phyloP scores from a whole-genome alignment of 1,140 invertebrate genomes.

The Lucilia sericata region DNA sequence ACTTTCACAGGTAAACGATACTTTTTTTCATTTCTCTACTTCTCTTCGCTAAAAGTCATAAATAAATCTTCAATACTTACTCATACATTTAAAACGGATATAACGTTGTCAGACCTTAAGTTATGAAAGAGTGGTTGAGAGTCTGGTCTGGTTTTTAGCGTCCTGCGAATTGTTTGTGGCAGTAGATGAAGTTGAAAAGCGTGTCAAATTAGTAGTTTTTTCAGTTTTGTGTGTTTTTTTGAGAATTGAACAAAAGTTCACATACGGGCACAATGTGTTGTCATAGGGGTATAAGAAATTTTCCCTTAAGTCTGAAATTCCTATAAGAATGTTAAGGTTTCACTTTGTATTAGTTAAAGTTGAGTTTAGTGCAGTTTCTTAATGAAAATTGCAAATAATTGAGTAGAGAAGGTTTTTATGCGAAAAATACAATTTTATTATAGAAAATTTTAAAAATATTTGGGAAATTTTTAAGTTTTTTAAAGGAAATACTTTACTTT shows the following conservation, averaged over 20 bases:
- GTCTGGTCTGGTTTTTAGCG: neutral
- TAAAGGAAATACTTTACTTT: too few species aligned
- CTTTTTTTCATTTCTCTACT: neutral
- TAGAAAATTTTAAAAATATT: too few species aligned
- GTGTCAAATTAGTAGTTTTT: conserved; percentile 11
- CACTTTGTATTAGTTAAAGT: too few species aligned
- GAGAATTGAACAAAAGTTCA: neutral
- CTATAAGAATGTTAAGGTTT: neutral
- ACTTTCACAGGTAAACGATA: neutral
- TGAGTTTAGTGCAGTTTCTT: too few species aligned
- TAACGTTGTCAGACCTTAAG: neutral
- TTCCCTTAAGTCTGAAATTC: neutral
- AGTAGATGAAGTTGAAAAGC: neutral
- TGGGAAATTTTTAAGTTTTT: too few species aligned
- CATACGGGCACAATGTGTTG: conserved; percentile 20
- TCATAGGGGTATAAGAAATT: neutral
- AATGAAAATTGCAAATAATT: too few species aligned
- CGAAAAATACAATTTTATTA: too few species aligned
- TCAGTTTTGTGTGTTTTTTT: neutral
- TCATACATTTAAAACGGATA: neutral
- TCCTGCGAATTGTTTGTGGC: neutral
- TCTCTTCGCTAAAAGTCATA: neutral
- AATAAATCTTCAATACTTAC: neutral
- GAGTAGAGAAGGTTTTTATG: too few species aligned
- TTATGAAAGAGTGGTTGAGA: neutral